Percentiles rank a stretch among this genome's conserved stretches.
phyloP scores from a whole-genome alignment of 2,797 vertebrate genomes.

The Orientallactaga sibirica region DNA sequence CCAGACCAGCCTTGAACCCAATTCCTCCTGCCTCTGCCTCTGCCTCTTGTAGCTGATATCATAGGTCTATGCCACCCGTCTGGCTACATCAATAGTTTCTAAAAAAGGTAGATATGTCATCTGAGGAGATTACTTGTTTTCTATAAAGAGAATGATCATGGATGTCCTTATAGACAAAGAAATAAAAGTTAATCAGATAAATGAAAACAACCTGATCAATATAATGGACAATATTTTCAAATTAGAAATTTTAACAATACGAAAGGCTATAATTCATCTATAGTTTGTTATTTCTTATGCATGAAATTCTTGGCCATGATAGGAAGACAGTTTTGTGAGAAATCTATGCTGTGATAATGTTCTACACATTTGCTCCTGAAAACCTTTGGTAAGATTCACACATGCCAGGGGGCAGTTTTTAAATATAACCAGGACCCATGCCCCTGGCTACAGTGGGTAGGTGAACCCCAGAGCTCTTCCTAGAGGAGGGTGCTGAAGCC shows the following conservation, averaged over 20 bases:
- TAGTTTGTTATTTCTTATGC: background rate
- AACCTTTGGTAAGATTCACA: background rate
- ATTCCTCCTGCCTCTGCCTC: background rate
- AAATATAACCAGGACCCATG: background rate
- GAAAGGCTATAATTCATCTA: background rate
- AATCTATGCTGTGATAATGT: background rate
- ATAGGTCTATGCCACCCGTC: background rate
- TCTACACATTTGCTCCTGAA: background rate
- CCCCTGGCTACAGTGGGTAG: background rate
- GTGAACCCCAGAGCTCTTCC: rapidly evolving
- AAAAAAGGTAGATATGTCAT: background rate
- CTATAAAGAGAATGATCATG: background rate
- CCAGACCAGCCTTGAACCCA: background rate
- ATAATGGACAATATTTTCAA: background rate
- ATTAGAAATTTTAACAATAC: background rate
- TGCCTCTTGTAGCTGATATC: background rate
- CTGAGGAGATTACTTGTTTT: background rate
- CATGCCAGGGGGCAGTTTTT: background rate
- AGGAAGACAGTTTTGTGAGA: background rate
- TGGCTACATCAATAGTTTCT: background rate
- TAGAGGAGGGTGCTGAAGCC: background rate
- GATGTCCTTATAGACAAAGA: slow-evolving; percentile 16
- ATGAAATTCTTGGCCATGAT: slow-evolving; percentile 31
- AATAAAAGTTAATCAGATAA: slow-evolving; percentile 33
- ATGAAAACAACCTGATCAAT: background rate